Evolutionary conservation across 2,888 invertebrate genomes (phyloP), one percentile per base, ranked within the genome.

Genomic region (Thecophora atra): DNA sequence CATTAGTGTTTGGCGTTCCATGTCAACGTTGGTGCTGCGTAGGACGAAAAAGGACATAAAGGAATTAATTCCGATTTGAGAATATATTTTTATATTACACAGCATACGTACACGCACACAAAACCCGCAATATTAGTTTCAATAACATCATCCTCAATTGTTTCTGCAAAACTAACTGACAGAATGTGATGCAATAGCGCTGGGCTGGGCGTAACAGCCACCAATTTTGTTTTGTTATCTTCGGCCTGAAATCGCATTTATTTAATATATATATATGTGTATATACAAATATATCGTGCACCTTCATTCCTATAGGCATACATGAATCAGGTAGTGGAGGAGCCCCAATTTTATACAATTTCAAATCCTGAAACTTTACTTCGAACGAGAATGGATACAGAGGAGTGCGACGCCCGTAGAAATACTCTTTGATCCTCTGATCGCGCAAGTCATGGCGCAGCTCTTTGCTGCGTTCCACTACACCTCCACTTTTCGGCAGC

Each of bases 401-500:
- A 1, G 94, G 90, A 8, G 94, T 91, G 75, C 90, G 85, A 63
- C 89, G 89, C 0, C 99, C 99, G 88, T 99, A 99, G 88, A 99
- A 99, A 87, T 99, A 99, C 87, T 98, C 95, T 52, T 95, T 88
- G 7, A 98, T 93, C 65, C 94, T 89, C 67, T 90, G 89, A 87
- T 97, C 97, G 52, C 97, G 88, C 0, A 90, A 85, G 82, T 97
- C 96, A 0, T 88, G 89, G 58, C 97, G 88, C 71, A 91, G 89
- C 24, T 90, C 87, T 73, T 91, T 89, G 72, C 92, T 94, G 21
- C 97, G 88, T 84, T 97, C 97, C 0, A 97, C 97, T 7, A 97
- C 98, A 56, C 99, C 99, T 30, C 98, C 98, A 84, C 98, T 98
- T 87, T 99, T 99, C 0, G 97, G 97, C 75, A 96, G 86, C 78